A percentile compares a stretch with the other conserved stretches of the same genome.
Evolutionary conservation across 2,113 vertebrate species (phyloP).

Genomic region (Candoia aspera): DNA sequence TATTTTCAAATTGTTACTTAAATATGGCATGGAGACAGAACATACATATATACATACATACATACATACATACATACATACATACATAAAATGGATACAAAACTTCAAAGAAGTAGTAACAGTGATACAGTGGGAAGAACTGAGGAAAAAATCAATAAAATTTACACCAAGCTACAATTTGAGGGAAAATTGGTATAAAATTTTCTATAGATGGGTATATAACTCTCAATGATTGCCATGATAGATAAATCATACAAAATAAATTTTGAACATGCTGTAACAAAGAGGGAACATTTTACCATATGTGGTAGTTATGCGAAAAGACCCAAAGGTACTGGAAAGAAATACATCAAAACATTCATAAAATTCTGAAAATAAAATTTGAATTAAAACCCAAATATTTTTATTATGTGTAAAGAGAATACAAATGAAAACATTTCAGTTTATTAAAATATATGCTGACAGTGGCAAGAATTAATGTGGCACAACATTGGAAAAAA

Average conservation of each 20-base stretch:
- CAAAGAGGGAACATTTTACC: not conserved
- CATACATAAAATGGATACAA: not conserved
- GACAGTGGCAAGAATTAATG: not conserved
- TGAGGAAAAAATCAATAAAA: not conserved
- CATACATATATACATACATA: not conserved
- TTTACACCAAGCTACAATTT: not conserved
- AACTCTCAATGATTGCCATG: not conserved
- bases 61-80: no score
- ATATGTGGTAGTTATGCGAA: not conserved
- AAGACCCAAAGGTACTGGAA: not conserved
- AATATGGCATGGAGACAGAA: not conserved
- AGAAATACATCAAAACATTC: not conserved
- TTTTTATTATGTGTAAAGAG: not conserved
- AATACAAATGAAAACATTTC: not conserved
- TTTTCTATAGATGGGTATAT: not conserved
- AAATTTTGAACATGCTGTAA: not conserved
- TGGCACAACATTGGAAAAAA: not conserved
- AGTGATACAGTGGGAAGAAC: not conserved
- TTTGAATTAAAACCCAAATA: not conserved
- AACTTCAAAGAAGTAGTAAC: not conserved
- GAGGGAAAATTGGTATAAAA: not conserved
- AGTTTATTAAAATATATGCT: not conserved
- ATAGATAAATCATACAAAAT: not conserved
- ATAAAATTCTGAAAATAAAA: not conserved
- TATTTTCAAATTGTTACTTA: not conserved